Base-by-base conservation (phyloP, 1,140 invertebrate genomes). In the Triops cancriformis region DNA sequence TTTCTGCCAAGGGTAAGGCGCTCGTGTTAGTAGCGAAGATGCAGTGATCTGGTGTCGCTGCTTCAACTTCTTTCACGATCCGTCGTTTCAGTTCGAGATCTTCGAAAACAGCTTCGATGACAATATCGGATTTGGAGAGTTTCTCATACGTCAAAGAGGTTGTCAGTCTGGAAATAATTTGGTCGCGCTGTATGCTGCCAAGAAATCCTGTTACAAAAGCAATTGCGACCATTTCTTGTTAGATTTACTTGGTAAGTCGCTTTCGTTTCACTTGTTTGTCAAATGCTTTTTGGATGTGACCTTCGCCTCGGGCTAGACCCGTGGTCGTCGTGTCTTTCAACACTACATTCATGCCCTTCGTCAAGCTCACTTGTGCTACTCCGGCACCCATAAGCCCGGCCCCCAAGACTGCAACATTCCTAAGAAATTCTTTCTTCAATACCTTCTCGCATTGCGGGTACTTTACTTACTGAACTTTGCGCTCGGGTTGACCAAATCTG, bases 401-500 rank as follows among this genome's bases (percentile, higher is more conserved):
- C 11, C 75, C 75, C 14, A 76, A 26, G 27, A 76, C 42, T 31
- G 28, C 75, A 12, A 76, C 9, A 18, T 76, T 76, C 23, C 26
- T 37, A 18, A 1, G 75, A 11, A 64, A 23, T 6, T 18, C 0
- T 23, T 64, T 2, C 18, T 64, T 64, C 51, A 64, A 64, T n/a
- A 18, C 14, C 0, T 64, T 0, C 18, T 11, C 3, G 9, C 18
- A 64, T 14, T 64, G 3, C 12, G 14, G 1, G 6, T 64, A n/a
- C 6, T 14, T 4, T n/a, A n/a, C 18, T 64, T 64, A 64, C 51
- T 64, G 14, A 23, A 64, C 51, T 64, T 64, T 23, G 51, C 51
- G 51, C 23, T 64, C 51, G 14, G 51, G 51, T 18, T 64, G 18
- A 23, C 88, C 88, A 82, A 85, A 88, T 75, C 83, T 83, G 80